Evolutionary conservation across 2,797 vertebrate species (phyloP), one percentile per base, ranked within the genome.

Genomic region (Liparis tanakae): DNA sequence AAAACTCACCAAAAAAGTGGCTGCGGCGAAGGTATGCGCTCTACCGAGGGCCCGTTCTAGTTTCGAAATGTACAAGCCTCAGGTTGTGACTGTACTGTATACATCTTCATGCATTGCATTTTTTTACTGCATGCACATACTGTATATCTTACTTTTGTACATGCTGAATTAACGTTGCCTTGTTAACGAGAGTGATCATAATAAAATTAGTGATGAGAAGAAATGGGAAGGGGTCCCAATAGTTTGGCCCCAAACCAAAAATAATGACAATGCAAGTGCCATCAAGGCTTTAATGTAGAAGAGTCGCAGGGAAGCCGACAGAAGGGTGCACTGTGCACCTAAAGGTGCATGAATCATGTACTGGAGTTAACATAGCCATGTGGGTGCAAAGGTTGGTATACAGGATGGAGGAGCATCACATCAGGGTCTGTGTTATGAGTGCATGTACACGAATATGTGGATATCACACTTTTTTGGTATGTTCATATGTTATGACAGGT

Each of bases 251-350:
- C 9, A 18, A 51, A 12, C 5, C n/a, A 51, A 12, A 46, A 46
- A 46, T 18, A 46, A 30, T 30, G 25, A 30, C 25, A 4, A 30
- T 83, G 69, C 10, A 65, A 17, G 70, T 51, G 33, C 50, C 14
- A 37, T 60, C 60, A 39, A 66, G 33, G n/a, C 62, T 74, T 72
- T 44, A 37, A 65, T 6, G 22, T 43, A 18, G 41, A 43, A n/a
- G 51, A 79, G 64, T 46, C 13, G 0, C 44, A 51, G 13, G 56
- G 36, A 71, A 39, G 17, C 44, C 34, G 6, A 61, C 62, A 60
- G 34, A 46, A 12, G n/a, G n/a, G 12, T 18, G 30, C 34, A 10
- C 37, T 15, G 12, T 17, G 39, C 41, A 36, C 54, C 10, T 60
- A 0, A 30, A 69, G 30, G 20, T 44, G 43, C 6, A 37, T 50